These are phyloP conservation scores for Sinotaia quadrata DNA, from an alignment of 2,888 invertebrate species.

Conservation along the genomic window DNA sequence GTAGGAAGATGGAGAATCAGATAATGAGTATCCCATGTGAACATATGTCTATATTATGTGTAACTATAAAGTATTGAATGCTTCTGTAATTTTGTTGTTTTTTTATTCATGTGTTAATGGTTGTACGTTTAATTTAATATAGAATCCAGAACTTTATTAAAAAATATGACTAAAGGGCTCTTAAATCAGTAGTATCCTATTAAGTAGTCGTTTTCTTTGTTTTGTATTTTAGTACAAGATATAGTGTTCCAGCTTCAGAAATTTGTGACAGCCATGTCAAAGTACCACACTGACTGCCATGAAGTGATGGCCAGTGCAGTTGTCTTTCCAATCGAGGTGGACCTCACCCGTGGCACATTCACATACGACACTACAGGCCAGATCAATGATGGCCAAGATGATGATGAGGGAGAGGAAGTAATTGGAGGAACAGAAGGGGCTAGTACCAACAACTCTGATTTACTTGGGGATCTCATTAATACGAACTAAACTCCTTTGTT, in stretches of 20 bases:
- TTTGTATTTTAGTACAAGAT: slow-evolving; percentile 81
- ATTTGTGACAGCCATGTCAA: slow-evolving; percentile 87
- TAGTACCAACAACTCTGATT: slow-evolving; percentile 34
- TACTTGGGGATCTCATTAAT: slow-evolving; percentile 55
- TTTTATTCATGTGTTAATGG: too few species aligned
- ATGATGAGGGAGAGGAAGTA: slow-evolving; percentile 66
- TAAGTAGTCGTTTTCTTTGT: too few species aligned
- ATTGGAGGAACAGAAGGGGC: slow-evolving; percentile 39
- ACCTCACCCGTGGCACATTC: slow-evolving; percentile 91
- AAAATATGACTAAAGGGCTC: too few species aligned
- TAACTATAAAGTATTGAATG: too few species aligned
- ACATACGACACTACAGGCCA: slow-evolving; percentile 77
- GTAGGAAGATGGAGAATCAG: too few species aligned
- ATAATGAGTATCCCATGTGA: too few species aligned
- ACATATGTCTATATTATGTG: too few species aligned
- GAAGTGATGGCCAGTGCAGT: slow-evolving; percentile 81
- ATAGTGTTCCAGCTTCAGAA: slow-evolving; percentile 83
- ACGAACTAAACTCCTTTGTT: slow-evolving; percentile 52
- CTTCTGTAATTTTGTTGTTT: too few species aligned
- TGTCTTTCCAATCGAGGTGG: slow-evolving; percentile 96
- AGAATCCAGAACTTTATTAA: too few species aligned
- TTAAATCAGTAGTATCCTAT: too few species aligned
- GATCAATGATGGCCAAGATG: slow-evolving; percentile 67
- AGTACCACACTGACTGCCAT: slow-evolving; percentile 83
- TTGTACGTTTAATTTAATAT: too few species aligned